Percentiles rank a stretch among this genome's conserved stretches.
Evolutionary conservation across 2,797 vertebrate species (phyloP).

Genomic region (Ctenopoma multispine): DNA sequence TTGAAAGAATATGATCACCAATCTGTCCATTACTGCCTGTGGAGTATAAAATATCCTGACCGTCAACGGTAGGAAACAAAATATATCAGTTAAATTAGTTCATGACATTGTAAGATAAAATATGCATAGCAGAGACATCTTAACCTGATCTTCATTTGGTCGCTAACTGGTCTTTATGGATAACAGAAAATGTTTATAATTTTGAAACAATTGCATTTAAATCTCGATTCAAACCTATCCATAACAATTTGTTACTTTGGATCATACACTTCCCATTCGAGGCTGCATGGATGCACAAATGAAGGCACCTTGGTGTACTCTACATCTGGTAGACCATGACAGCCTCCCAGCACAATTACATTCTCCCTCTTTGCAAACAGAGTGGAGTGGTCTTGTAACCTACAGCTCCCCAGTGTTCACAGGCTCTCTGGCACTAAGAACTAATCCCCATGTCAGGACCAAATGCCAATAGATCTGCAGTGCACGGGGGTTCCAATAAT

Average conservation of each 20-base stretch:
- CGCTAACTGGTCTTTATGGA: too few species aligned
- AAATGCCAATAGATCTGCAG: constrained; percentile 71
- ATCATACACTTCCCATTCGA: too few species aligned
- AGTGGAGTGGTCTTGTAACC: constrained; percentile 42
- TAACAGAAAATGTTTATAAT: too few species aligned
- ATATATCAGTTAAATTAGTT: not conserved
- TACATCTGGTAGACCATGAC: constrained; percentile 36
- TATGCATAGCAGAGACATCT: not conserved
- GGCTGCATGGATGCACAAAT: not conserved
- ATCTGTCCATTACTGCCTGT: constrained; percentile 3
- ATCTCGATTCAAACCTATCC: not conserved
- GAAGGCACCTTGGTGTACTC: not conserved
- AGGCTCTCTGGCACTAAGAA: constrained; percentile 48
- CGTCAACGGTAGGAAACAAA: not conserved
- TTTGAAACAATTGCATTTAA: too few species aligned
- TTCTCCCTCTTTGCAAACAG: constrained; percentile 38
- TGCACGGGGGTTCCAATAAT: constrained; percentile 67
- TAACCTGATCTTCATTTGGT: not conserved
- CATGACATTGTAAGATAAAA: not conserved
- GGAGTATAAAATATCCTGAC: constrained; percentile 13
- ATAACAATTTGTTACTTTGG: not conserved
- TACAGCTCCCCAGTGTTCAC: constrained; percentile 37
- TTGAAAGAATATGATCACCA: constrained; percentile 28
- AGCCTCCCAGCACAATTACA: constrained; percentile 67
- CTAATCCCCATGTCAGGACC: constrained; percentile 78